Base-by-base conservation (phyloP, 2,888 invertebrate genomes). In the Leucophora obtusa region DNA sequence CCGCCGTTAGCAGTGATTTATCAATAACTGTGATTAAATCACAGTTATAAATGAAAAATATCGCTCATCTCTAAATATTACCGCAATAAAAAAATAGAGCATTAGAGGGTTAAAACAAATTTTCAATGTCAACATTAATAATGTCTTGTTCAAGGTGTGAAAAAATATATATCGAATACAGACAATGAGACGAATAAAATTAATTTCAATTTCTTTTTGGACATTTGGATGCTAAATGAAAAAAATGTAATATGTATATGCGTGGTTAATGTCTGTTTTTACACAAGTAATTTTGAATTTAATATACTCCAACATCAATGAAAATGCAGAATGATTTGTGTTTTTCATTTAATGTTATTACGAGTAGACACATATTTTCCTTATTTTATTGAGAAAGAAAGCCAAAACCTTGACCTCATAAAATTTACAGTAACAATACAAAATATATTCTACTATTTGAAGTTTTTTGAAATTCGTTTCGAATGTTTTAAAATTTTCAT, bases 51-150 rank as follows among this genome's bases (percentile, higher is more conserved):
- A n/a, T n/a, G n/a, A n/a, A n/a, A n/a, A n/a, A n/a, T n/a, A n/a
- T n/a, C n/a, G n/a, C n/a, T n/a, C n/a, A n/a, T n/a, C n/a, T n/a
- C n/a, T n/a, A n/a, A n/a, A n/a, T n/a, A n/a, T n/a, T n/a, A n/a
- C n/a, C n/a, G n/a, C n/a, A n/a, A n/a, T n/a, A n/a, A n/a, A n/a
- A n/a, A n/a, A n/a, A n/a, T n/a, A n/a, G n/a, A n/a, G n/a, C n/a
- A n/a, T n/a, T n/a, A n/a, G n/a, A n/a, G n/a, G n/a, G n/a, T n/a
- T n/a, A n/a, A n/a, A 68, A 65, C 11, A 35, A 50, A 66, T 33
- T 66, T 74, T 75, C 79, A 80, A 75, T 80, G 79, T 63, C 75
- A 75, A 7, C 66, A 80, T 71, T 65, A 56, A n/a, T 62, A 75
- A 51, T 69, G 66, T 71, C 71, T 62, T 50, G 71, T 60, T 66